Conservation (phyloP, 1,140 invertebrate species). For the Chionoecetes opilio region DNA sequence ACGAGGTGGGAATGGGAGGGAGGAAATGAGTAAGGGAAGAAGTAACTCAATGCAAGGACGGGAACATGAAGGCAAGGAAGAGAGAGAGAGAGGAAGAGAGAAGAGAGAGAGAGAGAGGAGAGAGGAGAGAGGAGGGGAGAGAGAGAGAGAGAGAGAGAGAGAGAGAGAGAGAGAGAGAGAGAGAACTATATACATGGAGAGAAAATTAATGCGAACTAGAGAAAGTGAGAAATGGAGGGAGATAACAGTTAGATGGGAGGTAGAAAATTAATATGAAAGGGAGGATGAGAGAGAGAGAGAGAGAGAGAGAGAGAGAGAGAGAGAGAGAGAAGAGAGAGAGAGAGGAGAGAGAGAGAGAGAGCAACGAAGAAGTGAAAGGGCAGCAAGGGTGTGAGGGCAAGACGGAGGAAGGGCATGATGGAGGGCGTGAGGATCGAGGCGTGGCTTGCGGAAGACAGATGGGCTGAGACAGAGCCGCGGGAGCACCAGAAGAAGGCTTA, state of each 20-base stretch:
- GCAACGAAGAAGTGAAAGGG: background rate
- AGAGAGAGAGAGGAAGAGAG: background rate
- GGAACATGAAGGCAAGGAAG: background rate
- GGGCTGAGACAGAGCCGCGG: background rate
- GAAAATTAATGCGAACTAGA: too few relatives aligned
- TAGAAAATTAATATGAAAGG: background rate
- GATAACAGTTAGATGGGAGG: background rate
- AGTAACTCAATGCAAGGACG: too few relatives aligned
- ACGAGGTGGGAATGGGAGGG: too few relatives aligned
- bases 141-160: background rate
- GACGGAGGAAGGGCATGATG: too few relatives aligned
- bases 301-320: background rate
- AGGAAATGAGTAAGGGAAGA: too few relatives aligned
- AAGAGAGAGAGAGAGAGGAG: background rate
- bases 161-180: conserved; percentile 5
- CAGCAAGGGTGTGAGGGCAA: too few relatives aligned
- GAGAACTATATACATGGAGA: background rate
- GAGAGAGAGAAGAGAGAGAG: background rate
- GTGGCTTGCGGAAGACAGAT: background rate
- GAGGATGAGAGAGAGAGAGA: background rate
- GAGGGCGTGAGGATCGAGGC: too few relatives aligned
- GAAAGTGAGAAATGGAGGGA: too few relatives aligned
- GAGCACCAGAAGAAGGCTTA: background rate
- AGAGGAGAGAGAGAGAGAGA: background rate
- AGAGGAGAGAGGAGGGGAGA: background rate